Percentiles rank a stretch among this genome's conserved stretches.
phyloP scores from a whole-genome alignment of 2,113 vertebrate genomes.

The Leucoraja erinaceus region DNA sequence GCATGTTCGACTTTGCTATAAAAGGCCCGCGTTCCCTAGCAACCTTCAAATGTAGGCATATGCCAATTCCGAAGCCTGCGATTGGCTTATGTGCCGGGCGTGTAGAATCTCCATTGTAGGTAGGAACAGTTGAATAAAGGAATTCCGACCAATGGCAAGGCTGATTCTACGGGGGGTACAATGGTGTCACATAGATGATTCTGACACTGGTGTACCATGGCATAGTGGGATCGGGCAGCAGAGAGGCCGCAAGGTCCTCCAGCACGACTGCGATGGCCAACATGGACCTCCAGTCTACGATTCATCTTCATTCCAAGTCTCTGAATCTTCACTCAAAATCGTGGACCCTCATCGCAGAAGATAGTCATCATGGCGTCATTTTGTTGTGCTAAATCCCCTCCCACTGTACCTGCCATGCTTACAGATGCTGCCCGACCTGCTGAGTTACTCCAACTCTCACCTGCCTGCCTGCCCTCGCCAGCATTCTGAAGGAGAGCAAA shows the following conservation, averaged over 20 bases:
- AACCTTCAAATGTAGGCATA: conserved; percentile 8
- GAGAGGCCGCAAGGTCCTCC: not conserved
- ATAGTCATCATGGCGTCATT: too few relatives aligned
- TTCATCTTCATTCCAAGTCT: not conserved
- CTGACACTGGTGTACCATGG: not conserved
- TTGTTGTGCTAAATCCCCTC: too few relatives aligned
- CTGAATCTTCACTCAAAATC: not conserved
- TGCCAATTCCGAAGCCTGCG: not conserved
- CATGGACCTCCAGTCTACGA: too few relatives aligned
- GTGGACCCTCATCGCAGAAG: too few relatives aligned
- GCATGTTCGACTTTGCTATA: conserved; percentile 17
- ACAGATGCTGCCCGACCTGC: too few relatives aligned
- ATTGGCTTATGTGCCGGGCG: not conserved
- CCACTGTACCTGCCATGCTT: too few relatives aligned
- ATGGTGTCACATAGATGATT: not conserved
- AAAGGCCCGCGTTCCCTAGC: conserved; percentile 11
- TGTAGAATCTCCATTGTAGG: not conserved
- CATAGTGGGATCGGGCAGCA: not conserved
- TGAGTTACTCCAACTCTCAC: too few relatives aligned
- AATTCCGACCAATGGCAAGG: not conserved
- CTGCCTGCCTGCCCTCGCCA: too few relatives aligned
- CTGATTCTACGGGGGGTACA: not conserved
- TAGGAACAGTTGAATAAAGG: not conserved
- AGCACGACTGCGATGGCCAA: not conserved
- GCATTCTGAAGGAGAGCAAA: too few relatives aligned